Base-by-base conservation (phyloP, 2,888 invertebrate species). In the Yponomeuta malinellus region DNA sequence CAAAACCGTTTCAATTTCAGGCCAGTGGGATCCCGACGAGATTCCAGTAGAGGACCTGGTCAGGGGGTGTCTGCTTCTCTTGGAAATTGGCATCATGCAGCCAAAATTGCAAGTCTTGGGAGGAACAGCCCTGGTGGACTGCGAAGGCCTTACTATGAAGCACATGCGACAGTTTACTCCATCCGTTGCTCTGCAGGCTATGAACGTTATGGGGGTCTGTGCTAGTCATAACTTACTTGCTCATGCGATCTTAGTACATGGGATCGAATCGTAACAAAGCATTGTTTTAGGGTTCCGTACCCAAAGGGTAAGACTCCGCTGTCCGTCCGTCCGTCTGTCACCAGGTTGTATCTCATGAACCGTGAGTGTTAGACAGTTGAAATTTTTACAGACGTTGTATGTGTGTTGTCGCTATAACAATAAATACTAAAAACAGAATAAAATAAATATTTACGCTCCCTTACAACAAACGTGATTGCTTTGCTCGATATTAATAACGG, bases 41-140 rank as follows among this genome's bases (percentile, higher is more conserved):
- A 90, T 93, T 8, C 83, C 94, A 0, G 88, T 94, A 0, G 95
- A 95, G 23, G 96, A 96, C 77, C 83, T 96, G 10, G 94, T 96
- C 76, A 94, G 95, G 73, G 95, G 95, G 0, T 93, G 94, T 0
- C 87, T 96, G 43, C 86, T 95, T 0, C 86, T 96, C 2, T 86
- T 96, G 63, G 96, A 97, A 80, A 85, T 96, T 4, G 96, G 96
- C 10, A 94, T 96, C 72, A 86, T 96, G 83, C 96, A 96, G 83
- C 96, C 95, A 0, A 93, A 94, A 72, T 94, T 95, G 0, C 96
- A 96, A 83, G 93, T 96, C 59, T 84, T 96, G 63, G 96, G 96
- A 0, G 96, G 96, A 2, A 93, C 95, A 2, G 95, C 94, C 15
- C 89, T 96, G 72, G 93, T 96, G 73, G 96, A 96, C 86, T 93